phyloP scores from a whole-genome alignment of 2,888 invertebrate species.

The Cyrtodaria siliqua region DNA sequence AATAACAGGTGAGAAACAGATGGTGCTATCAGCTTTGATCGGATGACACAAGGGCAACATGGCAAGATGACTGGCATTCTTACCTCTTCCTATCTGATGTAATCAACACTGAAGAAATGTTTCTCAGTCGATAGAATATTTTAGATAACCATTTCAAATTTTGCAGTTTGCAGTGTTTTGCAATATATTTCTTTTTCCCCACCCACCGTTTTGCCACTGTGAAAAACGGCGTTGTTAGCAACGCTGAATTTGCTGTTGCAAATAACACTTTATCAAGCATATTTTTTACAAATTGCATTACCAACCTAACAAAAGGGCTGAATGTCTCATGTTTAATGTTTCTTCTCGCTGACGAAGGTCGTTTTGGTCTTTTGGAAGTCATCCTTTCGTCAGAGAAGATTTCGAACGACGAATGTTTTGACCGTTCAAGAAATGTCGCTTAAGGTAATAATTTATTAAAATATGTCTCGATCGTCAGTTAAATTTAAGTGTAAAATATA shows the following conservation, averaged over 20 bases:
- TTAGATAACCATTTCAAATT: too few relatives aligned
- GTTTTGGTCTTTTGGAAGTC: slow-evolving; percentile 66
- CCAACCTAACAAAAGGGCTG: slow-evolving; percentile 80
- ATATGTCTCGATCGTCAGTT: neutral
- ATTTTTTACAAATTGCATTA: neutral
- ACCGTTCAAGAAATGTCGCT: too few relatives aligned
- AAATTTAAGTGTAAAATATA: neutral
- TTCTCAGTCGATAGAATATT: too few relatives aligned
- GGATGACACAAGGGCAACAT: too few relatives aligned
- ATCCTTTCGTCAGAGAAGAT: slow-evolving; percentile 37
- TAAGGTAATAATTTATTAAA: neutral
- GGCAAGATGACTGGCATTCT: too few relatives aligned
- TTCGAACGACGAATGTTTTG: too few relatives aligned
- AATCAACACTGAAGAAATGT: too few relatives aligned
- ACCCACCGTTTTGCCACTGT: slow-evolving; percentile 34
- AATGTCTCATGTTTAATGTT: slow-evolving; percentile 80
- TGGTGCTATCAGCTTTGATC: too few relatives aligned
- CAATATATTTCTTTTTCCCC: too few relatives aligned
- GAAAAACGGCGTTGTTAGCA: slow-evolving; percentile 57
- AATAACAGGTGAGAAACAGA: too few relatives aligned
- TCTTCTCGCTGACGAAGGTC: slow-evolving; percentile 82
- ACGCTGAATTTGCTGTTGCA: slow-evolving; percentile 10
- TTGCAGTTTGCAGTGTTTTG: too few relatives aligned
- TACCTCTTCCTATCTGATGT: too few relatives aligned
- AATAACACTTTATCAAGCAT: neutral